Base-by-base conservation (phyloP, 2,797 vertebrate genomes). In the Danio tinwini region DNA sequence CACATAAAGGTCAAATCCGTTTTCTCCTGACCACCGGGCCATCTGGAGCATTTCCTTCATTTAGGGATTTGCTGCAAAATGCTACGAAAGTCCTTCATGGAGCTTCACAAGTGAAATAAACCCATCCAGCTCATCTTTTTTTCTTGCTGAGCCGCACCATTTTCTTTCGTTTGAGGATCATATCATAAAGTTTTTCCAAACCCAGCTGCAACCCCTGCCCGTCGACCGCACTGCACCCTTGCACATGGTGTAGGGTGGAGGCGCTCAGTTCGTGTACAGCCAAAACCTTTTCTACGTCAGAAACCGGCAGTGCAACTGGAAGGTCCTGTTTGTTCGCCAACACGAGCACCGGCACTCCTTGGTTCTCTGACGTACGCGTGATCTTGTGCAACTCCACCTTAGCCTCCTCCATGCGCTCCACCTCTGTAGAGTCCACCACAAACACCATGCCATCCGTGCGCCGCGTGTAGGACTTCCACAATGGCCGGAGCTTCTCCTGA, bases 391-490 rank as follows among this genome's bases (percentile, higher is more conserved):
- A 90, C 90, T 97, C 96, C 85, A 95, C 94, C 50, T 92, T 94
- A 74, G 96, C 96, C 88, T 97, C 96, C 88, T 97, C 96, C 92
- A 96, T 91, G 56, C 96, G 91, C 88, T 96, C 96, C 0, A 78
- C 76, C 90, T 97, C 96, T 0, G 94, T 87, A 1, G 96, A 93
- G 83, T 97, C 96, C 86, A 97, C 95, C 81, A 97, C 96, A 13
- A 96, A 97, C 81, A 97, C 96, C 77, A 97, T 88, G 16, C 96
- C 96, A 0, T 97, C 96, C 0, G 95, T 96, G 42, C 94, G 90
- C 7, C 96, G 91, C 0, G 96, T 96, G 91, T 97, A 96, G 0
- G 96, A 97, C 86, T 95, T 96, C 96, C 96, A 97, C 59, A 97
- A 91, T 0, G 96, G 96, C 1, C 96, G 91, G 50, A 97, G 91